Conservation (phyloP, 1,140 invertebrate species). For the Tetramorium alpestre region DNA sequence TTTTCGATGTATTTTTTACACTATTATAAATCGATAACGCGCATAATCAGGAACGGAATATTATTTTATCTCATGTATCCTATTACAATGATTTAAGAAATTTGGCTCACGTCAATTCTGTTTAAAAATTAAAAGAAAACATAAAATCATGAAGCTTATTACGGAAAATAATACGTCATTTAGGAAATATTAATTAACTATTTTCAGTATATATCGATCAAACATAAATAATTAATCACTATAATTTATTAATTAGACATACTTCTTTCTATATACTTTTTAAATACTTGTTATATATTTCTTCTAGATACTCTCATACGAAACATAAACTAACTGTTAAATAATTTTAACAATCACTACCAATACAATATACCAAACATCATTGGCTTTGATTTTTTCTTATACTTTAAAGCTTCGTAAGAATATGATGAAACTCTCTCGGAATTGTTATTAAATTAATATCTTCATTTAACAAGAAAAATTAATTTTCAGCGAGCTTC, state of each 20-base stretch:
- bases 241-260: neutral
- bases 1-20: neutral
- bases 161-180: neutral
- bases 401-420: neutral
- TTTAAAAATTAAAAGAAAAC: neutral
- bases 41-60: neutral
- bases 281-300: neutral
- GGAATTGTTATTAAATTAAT: neutral
- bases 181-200: neutral
- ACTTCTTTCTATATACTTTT: neutral
- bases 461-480: neutral
- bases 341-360: neutral
- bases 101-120: slow-evolving; percentile 8
- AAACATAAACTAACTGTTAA: neutral
- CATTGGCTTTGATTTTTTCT: neutral
- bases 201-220: neutral
- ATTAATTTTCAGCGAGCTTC: slow-evolving; percentile 83
- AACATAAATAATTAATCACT: neutral
- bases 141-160: neutral
- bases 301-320: neutral
- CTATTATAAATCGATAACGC: neutral
- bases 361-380: neutral
- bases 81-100: slow-evolving; percentile 16
- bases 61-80: slow-evolving; percentile 29
- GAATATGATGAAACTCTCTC: neutral